phyloP scores from a whole-genome alignment of 2,888 invertebrate genomes.

The Clitarchus hookeri region DNA sequence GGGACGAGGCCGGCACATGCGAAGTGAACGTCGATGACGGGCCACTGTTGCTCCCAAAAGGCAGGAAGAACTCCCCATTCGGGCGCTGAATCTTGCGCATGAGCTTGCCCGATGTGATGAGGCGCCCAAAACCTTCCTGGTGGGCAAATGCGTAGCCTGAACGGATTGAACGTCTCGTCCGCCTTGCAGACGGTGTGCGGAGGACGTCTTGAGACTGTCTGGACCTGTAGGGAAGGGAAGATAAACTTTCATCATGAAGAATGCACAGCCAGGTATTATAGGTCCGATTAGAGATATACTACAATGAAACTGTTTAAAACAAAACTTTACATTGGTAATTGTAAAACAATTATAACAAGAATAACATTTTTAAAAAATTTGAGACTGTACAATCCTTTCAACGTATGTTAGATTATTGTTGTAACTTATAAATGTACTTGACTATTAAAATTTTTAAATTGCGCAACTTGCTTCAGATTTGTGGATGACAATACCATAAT shows the following conservation, averaged over 20 bases:
- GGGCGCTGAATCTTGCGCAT: conserved; percentile 77
- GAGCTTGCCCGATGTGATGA: conserved; percentile 96
- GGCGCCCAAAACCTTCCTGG: conserved; percentile 94
- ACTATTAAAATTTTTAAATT: too few species aligned
- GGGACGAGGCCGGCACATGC: neutral
- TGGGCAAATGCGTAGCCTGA: conserved; percentile 99
- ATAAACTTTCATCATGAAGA: neutral
- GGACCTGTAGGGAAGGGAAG: conserved; percentile 53
- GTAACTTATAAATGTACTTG: too few species aligned
- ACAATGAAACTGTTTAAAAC: too few species aligned
- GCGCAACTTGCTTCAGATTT: too few species aligned
- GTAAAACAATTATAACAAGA: too few species aligned
- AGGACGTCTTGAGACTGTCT: conserved; percentile 77
- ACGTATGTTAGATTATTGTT: too few species aligned
- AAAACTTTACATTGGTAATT: too few species aligned
- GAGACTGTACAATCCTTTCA: too few species aligned
- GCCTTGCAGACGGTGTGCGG: conserved; percentile 84
- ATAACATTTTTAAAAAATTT: too few species aligned
- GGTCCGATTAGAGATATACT: too few species aligned
- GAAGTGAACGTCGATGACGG: conserved; percentile 31
- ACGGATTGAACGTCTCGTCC: conserved; percentile 88
- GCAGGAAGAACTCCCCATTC: conserved; percentile 70
- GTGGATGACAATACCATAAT: too few species aligned
- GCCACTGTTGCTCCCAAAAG: conserved; percentile 35
- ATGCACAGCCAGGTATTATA: too few species aligned